Evolutionary conservation across 2,113 vertebrate species (phyloP).

Genomic region (Istiophorus platypterus): DNA sequence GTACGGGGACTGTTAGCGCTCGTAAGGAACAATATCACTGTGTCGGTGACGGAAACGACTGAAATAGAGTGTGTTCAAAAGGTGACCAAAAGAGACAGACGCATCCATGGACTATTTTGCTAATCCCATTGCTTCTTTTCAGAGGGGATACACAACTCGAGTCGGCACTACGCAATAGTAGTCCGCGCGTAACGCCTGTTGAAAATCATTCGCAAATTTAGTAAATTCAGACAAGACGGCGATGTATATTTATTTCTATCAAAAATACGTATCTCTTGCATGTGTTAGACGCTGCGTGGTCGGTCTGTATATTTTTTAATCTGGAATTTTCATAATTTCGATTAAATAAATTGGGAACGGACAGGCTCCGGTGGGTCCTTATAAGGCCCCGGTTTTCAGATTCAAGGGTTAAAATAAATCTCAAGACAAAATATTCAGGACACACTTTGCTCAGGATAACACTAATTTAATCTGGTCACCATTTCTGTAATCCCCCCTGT

Average conservation of each 20-base stretch:
- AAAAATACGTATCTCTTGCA: accelerated
- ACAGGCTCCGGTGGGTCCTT: constrained; percentile 27
- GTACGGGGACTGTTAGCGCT: background rate
- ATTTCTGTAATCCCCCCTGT: background rate
- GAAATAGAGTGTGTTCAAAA: constrained; percentile 20
- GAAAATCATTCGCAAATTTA: background rate
- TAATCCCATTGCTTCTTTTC: constrained; percentile 69
- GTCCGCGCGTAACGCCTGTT: constrained; percentile 60
- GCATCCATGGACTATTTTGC: constrained; percentile 61
- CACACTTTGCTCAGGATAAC: background rate
- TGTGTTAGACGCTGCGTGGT: accelerated
- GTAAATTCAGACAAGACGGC: accelerated
- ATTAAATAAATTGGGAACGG: background rate
- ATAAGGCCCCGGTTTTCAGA: constrained; percentile 26
- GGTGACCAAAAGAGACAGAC: constrained; percentile 31
- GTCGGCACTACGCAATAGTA: constrained; percentile 56
- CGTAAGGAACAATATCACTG: background rate
- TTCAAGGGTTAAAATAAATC: background rate
- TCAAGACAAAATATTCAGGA: background rate
- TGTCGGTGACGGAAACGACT: background rate
- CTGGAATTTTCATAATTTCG: background rate
- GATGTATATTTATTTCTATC: background rate
- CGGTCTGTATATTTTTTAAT: background rate
- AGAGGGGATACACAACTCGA: constrained; percentile 38
- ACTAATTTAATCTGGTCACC: background rate